Percentiles rank a stretch among this genome's conserved stretches.
Conservation (phyloP, 2,888 invertebrate species). For the Amphipoea oculea region DNA sequence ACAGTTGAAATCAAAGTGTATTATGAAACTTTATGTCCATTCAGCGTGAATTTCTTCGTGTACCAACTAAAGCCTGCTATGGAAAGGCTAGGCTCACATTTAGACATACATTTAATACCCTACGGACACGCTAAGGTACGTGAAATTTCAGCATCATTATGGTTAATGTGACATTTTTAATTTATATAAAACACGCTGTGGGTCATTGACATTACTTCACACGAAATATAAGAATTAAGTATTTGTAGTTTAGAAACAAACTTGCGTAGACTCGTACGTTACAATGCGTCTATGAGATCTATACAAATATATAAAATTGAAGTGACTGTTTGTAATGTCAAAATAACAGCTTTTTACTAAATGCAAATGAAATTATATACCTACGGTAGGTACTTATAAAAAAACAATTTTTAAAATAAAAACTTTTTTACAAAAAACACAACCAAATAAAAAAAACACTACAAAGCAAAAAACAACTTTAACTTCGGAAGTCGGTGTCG, state of each 20-base stretch:
- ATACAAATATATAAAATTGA: too few species aligned
- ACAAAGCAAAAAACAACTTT: too few species aligned
- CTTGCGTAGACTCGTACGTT: constrained; percentile 13
- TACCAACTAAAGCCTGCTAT: constrained; percentile 92
- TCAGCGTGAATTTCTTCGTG: constrained; percentile 93
- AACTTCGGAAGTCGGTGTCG: too few species aligned
- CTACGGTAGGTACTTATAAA: too few species aligned
- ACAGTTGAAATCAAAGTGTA: constrained; percentile 86
- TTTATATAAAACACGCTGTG: constrained; percentile 49
- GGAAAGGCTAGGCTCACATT: constrained; percentile 89
- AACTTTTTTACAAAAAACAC: too few species aligned
- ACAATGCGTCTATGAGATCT: background rate
- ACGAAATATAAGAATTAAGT: constrained; percentile 57
- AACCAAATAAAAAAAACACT: too few species aligned
- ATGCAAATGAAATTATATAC: too few species aligned
- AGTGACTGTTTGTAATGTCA: background rate
- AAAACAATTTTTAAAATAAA: too few species aligned
- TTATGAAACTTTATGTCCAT: constrained; percentile 95
- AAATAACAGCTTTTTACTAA: background rate
- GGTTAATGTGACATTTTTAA: constrained; percentile 53
- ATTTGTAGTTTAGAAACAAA: constrained; percentile 26
- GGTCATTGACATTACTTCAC: constrained; percentile 31
- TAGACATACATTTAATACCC: constrained; percentile 93
- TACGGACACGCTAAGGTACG: constrained; percentile 94
- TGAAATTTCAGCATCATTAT: constrained; percentile 48